These are phyloP conservation scores for Drosophila yakuba DNA, from an alignment of 1,140 invertebrate genomes.

Conservation along the genomic window DNA sequence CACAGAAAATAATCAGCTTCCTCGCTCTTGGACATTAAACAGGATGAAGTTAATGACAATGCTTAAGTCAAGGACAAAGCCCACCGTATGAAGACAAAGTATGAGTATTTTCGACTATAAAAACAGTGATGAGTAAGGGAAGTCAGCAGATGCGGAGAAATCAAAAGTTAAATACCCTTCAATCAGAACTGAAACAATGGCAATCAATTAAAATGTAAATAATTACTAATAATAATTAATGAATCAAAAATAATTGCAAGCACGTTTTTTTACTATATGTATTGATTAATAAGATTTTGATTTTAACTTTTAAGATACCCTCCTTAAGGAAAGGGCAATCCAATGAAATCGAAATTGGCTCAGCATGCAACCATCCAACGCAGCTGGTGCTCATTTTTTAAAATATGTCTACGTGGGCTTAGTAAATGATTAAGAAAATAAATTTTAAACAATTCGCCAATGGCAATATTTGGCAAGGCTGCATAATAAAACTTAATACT, in stretches of 20 bases:
- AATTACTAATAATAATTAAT: not conserved
- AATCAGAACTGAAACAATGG: too few relatives aligned
- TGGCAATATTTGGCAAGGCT: conserved; percentile 26
- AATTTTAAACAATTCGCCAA: conserved; percentile 20
- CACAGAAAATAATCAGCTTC: conserved; percentile 55
- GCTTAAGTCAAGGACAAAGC: conserved; percentile 49
- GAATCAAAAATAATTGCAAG: too few relatives aligned
- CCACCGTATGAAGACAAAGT: conserved; percentile 30
- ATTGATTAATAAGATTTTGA: not conserved
- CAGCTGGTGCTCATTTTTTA: conserved; percentile 24
- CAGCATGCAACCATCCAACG: conserved; percentile 25
- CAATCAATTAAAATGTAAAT: not conserved
- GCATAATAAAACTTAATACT: conserved; percentile 21
- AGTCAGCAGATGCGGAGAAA: not conserved
- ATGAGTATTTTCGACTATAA: conserved; percentile 35
- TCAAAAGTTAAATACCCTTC: conserved; percentile 25
- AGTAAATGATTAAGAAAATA: conserved; percentile 21
- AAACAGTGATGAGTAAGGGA: conserved; percentile 15
- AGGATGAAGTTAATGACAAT: conserved; percentile 59
- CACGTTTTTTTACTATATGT: not conserved
- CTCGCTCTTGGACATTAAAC: conserved; percentile 38
- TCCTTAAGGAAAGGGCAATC: not conserved
- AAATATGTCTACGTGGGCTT: conserved; percentile 34
- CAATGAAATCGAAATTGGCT: conserved; percentile 18
- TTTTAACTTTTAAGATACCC: too few relatives aligned